These are phyloP conservation scores for Drosophila asahinai DNA, from an alignment of 1,140 invertebrate species.

Conservation along the genomic window DNA sequence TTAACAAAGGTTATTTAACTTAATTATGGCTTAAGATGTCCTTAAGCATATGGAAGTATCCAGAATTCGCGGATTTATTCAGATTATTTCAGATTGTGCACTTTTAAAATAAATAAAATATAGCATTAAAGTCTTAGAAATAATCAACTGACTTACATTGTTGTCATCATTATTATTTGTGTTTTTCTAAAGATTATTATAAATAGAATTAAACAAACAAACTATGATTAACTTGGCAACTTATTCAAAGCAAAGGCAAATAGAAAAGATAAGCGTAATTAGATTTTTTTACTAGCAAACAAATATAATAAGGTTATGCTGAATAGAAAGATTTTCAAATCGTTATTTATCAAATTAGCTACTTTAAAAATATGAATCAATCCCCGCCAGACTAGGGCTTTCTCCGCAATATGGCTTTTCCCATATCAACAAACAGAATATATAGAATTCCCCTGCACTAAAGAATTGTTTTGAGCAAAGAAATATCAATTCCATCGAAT, in stretches of 20 bases:
- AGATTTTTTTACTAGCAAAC: neutral
- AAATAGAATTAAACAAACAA: neutral
- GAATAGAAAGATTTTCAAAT: no score
- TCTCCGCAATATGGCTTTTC: constrained; percentile 19
- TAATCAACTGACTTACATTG: neutral
- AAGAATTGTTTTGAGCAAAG: constrained; percentile 11
- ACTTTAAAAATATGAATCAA: constrained; percentile 5
- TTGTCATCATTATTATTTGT: neutral
- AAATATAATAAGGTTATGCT: neutral
- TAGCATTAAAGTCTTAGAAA: neutral
- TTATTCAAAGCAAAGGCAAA: neutral
- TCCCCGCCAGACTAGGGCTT: neutral
- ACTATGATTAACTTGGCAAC: no score
- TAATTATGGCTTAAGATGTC: no score
- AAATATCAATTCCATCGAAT: constrained; percentile 19
- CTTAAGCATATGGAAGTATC: no score
- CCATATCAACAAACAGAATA: constrained; percentile 2
- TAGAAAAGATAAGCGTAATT: neutral
- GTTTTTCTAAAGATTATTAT: neutral
- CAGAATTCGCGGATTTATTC: no score
- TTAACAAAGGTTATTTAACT: neutral
- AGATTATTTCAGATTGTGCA: neutral
- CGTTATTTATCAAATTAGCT: neutral
- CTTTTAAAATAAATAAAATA: neutral
- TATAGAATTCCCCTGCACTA: constrained; percentile 1